Percentiles rank a stretch among this genome's conserved stretches.
Evolutionary conservation across 2,797 vertebrate species (phyloP).

Genomic region (Neopelma chrysocephalum): DNA sequence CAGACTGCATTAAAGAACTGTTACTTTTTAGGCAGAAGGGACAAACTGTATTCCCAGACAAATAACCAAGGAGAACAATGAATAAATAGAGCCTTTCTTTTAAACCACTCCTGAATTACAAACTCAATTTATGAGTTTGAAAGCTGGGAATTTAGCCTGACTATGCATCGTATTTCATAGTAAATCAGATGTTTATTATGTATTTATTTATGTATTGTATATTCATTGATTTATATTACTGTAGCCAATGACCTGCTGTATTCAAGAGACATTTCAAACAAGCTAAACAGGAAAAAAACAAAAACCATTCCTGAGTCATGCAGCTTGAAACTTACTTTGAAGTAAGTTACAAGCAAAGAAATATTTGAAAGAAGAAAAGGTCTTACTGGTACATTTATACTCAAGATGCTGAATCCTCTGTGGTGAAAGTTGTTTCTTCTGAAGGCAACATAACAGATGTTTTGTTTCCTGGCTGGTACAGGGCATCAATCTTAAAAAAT

Average conservation of each 20-base stretch:
- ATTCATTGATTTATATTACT: neutral
- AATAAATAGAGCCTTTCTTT: slow-evolving; percentile 28
- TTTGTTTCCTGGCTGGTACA: neutral
- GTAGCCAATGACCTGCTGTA: neutral
- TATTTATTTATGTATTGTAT: neutral
- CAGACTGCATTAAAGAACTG: slow-evolving; percentile 26
- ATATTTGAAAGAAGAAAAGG: neutral
- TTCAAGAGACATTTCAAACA: neutral
- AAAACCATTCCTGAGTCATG: neutral
- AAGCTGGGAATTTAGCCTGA: slow-evolving; percentile 11
- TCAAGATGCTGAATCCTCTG: neutral
- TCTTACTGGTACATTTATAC: neutral
- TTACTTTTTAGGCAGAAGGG: slow-evolving; percentile 32
- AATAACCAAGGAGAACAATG: slow-evolving; percentile 35
- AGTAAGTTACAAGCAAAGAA: neutral
- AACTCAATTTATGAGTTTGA: slow-evolving; percentile 19
- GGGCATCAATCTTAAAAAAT: neutral
- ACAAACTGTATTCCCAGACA: slow-evolving; percentile 35
- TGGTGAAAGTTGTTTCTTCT: neutral
- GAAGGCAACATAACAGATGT: neutral
- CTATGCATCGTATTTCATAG: neutral
- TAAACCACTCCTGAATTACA: slow-evolving; percentile 10
- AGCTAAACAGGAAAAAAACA: neutral
- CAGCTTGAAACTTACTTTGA: neutral
- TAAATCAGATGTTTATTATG: slow-evolving; percentile 15